Conservation (phyloP, 2,113 vertebrate species). For the Patagioenas fasciata region DNA sequence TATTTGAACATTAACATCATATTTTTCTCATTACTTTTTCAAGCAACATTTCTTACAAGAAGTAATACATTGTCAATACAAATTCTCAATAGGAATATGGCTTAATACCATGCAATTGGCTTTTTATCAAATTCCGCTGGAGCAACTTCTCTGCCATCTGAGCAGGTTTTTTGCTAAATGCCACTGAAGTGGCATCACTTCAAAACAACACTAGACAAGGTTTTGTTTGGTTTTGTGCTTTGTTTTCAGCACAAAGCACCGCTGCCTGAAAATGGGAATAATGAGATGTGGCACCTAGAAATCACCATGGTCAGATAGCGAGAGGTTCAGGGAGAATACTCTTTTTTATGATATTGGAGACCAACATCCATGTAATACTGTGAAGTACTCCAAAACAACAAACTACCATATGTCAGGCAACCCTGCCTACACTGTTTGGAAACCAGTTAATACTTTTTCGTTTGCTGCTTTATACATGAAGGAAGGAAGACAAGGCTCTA, state of each 20-base stretch:
- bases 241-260: conserved; percentile 43
- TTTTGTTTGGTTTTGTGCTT: conserved; percentile 68
- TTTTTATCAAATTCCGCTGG: conserved; percentile 71
- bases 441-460: conserved; percentile 50
- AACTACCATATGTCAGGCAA: conserved; percentile 59
- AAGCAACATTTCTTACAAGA: conserved; percentile 40
- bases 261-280: background rate
- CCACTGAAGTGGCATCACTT: conserved; percentile 74
- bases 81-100: conserved; percentile 70
- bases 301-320: background rate
- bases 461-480: background rate
- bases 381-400: conserved; percentile 40
- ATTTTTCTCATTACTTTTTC: conserved; percentile 25
- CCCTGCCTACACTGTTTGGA: conserved; percentile 46
- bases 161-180: conserved; percentile 75
- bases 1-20: background rate
- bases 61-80: conserved; percentile 66
- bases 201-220: conserved; percentile 71
- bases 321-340: background rate
- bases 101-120: conserved; percentile 73
- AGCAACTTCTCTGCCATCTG: conserved; percentile 76
- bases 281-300: background rate
- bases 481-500: background rate
- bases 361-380: background rate
- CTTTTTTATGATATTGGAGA: background rate